These are phyloP conservation scores for Bombycilla garrulus DNA, from an alignment of 2,113 vertebrate genomes.

Conservation along the genomic window DNA sequence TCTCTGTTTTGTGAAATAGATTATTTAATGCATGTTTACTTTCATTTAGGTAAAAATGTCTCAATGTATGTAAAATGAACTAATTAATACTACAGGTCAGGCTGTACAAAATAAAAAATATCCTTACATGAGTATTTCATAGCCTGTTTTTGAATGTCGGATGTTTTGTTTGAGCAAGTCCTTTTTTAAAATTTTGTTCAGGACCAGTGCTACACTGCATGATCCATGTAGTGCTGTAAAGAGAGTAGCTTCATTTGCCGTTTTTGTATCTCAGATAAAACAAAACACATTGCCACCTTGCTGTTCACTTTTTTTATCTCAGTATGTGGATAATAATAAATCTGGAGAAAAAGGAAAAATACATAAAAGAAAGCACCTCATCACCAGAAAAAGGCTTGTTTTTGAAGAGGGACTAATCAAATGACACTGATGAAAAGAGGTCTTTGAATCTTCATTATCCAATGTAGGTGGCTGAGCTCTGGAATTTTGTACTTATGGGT, in stretches of 20 bases:
- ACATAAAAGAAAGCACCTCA: background rate
- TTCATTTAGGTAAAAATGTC: background rate
- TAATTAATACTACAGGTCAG: background rate
- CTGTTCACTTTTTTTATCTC: background rate
- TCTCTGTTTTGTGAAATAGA: background rate
- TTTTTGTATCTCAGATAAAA: background rate
- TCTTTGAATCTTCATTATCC: slow-evolving; percentile 49
- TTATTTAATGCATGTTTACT: background rate
- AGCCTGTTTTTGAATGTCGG: background rate
- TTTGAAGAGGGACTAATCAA: background rate
- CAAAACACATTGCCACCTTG: background rate
- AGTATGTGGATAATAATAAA: background rate
- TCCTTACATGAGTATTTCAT: background rate
- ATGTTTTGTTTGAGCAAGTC: background rate
- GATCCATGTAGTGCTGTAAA: background rate
- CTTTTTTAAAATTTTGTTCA: background rate
- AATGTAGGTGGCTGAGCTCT: slow-evolving; percentile 1
- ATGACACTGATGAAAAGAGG: background rate
- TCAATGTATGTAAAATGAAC: background rate
- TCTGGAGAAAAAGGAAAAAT: background rate
- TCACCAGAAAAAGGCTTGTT: background rate
- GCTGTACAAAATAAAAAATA: background rate
- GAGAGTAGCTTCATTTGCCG: background rate
- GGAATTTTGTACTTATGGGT: slow-evolving; percentile 14
- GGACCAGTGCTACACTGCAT: background rate